A percentile compares a stretch with the other conserved stretches of the same genome.
phyloP scores from a whole-genome alignment of 2,888 invertebrate species.

The Euplexia lucipara region DNA sequence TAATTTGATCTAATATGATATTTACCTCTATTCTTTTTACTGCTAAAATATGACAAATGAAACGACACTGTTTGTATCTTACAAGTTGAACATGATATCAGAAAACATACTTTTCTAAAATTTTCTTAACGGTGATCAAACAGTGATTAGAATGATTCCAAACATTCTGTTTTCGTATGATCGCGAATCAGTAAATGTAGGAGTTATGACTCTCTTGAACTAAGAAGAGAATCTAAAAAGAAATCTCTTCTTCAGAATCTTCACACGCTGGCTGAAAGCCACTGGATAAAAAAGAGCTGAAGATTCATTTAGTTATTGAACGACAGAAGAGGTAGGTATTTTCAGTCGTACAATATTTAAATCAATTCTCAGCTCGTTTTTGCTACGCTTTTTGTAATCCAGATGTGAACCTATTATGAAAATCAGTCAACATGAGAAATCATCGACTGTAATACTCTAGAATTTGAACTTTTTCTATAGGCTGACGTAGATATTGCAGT shows the following conservation, averaged over 20 bases:
- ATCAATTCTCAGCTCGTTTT: too few species aligned
- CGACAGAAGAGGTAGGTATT: too few species aligned
- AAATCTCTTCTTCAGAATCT: background rate
- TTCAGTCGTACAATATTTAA: too few species aligned
- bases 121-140: background rate
- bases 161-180: background rate
- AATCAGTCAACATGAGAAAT: too few species aligned
- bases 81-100: background rate
- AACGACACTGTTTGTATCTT: background rate
- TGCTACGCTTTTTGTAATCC: too few species aligned
- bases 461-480: constrained; percentile 84
- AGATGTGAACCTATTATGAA: too few species aligned
- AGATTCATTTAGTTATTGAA: background rate
- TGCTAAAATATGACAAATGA: background rate
- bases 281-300: background rate
- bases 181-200: background rate
- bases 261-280: background rate
- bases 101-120: too few species aligned
- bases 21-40: constrained; percentile 1
- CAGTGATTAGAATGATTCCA: too few species aligned
- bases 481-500: constrained; percentile 96
- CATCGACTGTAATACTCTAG: too few species aligned
- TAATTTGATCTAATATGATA: background rate
- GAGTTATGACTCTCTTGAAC: too few species aligned
- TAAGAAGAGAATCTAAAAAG: too few species aligned